A percentile compares a stretch with the other conserved stretches of the same genome.
Evolutionary conservation across 1,140 invertebrate species (phyloP).

Genomic region (Nasonia vitripennis): DNA sequence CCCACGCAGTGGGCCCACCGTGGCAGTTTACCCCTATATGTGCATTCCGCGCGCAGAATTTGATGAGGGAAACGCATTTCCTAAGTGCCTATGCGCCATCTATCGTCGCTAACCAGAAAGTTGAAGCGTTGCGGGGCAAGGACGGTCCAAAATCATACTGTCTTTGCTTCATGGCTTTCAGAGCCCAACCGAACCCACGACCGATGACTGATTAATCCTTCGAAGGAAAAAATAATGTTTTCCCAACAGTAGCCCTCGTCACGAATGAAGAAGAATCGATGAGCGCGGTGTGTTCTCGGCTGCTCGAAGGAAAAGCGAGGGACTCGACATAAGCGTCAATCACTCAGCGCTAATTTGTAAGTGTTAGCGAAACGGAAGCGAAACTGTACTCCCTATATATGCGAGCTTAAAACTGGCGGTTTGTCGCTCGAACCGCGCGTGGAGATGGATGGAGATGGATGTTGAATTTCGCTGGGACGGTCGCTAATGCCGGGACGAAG

Average conservation of each 20-base stretch:
- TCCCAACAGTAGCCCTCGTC: background rate
- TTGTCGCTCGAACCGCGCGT: background rate
- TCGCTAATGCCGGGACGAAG: background rate
- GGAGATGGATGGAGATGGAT: background rate
- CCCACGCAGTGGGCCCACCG: too few species aligned
- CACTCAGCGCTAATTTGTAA: slow-evolving; percentile 37
- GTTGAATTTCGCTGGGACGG: background rate
- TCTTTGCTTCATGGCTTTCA: too few species aligned
- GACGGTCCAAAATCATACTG: too few species aligned
- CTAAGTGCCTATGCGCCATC: too few species aligned
- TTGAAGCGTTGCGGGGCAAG: too few species aligned
- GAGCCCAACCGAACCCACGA: too few species aligned
- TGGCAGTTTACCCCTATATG: too few species aligned
- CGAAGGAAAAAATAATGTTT: background rate
- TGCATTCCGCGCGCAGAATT: too few species aligned
- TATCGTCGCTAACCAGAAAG: too few species aligned
- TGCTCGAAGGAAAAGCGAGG: background rate
- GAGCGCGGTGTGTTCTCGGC: background rate
- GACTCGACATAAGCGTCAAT: slow-evolving; percentile 7
- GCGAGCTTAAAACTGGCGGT: background rate
- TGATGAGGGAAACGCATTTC: too few species aligned
- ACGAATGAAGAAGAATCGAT: slow-evolving; percentile 12
- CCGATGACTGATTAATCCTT: background rate
- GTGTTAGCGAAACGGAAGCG: background rate
- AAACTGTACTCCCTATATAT: background rate